Percentiles rank a stretch among this genome's conserved stretches.
These are phyloP conservation scores for Muscicapa adusta DNA, from an alignment of 2,113 vertebrate species.

Conservation along the genomic window DNA sequence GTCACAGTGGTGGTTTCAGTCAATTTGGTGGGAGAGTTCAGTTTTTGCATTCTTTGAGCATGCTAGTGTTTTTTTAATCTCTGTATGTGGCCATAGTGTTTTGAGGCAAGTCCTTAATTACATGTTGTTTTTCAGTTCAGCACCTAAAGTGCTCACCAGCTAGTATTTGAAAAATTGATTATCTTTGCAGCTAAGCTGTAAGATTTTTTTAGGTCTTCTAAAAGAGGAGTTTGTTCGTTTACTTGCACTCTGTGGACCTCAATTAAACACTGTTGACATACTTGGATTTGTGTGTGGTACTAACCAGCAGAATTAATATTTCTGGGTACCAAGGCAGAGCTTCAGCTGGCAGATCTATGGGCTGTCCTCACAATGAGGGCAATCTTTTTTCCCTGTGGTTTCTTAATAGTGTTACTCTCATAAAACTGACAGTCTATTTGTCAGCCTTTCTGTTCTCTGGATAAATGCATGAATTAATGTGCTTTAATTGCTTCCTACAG, in stretches of 20 bases:
- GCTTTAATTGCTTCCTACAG: background rate
- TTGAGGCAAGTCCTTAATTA: background rate
- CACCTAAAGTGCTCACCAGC: background rate
- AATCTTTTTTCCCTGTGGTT: background rate
- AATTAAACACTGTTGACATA: background rate
- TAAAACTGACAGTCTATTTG: background rate
- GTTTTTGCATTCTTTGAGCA: background rate
- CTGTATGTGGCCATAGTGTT: background rate
- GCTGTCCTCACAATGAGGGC: background rate
- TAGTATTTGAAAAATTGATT: background rate
- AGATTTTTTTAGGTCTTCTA: background rate
- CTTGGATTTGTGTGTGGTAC: background rate
- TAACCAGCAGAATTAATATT: background rate
- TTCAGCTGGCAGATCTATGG: background rate
- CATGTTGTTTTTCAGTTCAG: background rate
- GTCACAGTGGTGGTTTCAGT: background rate
- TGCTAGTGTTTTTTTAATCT: background rate
- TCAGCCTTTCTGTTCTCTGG: background rate
- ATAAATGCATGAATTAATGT: background rate
- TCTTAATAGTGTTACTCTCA: background rate
- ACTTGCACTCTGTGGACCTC: background rate
- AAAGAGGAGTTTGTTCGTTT: background rate
- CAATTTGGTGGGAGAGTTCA: background rate
- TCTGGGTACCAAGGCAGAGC: background rate
- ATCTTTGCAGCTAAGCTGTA: background rate